phyloP scores from a whole-genome alignment of 2,888 invertebrate genomes.

The Girardia tigrina region DNA sequence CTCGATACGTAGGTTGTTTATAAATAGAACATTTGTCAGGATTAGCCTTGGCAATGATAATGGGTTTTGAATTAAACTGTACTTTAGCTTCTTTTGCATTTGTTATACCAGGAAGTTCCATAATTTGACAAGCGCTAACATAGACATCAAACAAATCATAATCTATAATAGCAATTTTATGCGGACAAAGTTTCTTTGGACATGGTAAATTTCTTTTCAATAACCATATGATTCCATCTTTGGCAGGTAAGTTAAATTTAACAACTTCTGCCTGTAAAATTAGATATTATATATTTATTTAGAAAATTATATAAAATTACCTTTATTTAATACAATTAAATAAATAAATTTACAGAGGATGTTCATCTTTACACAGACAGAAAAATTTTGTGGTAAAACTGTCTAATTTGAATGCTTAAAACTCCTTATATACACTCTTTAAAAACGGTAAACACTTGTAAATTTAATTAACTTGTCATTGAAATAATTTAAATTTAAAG shows the following conservation, averaged over 20 bases:
- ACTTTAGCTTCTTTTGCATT: neutral
- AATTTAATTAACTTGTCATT: no score
- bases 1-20: constrained; percentile 5
- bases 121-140: constrained; percentile 24
- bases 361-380: no score
- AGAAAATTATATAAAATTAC: no score
- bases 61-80: neutral
- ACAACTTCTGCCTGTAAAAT: constrained; percentile 31
- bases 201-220: constrained; percentile 27
- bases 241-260: constrained; percentile 33
- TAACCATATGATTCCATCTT: constrained; percentile 33
- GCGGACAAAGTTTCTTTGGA: constrained; percentile 11
- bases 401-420: no score
- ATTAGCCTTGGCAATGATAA: neutral
- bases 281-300: no score
- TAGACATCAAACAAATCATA: constrained; percentile 29
- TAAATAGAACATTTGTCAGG: neutral
- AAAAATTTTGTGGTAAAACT: no score
- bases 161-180: constrained; percentile 23
- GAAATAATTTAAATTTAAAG: no score
- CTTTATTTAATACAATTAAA: no score
- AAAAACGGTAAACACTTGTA: no score
- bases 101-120: constrained; percentile 25
- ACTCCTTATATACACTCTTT: no score
- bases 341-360: no score